Base-by-base conservation (phyloP, 2,113 vertebrate species). In the Corvus cornix region DNA sequence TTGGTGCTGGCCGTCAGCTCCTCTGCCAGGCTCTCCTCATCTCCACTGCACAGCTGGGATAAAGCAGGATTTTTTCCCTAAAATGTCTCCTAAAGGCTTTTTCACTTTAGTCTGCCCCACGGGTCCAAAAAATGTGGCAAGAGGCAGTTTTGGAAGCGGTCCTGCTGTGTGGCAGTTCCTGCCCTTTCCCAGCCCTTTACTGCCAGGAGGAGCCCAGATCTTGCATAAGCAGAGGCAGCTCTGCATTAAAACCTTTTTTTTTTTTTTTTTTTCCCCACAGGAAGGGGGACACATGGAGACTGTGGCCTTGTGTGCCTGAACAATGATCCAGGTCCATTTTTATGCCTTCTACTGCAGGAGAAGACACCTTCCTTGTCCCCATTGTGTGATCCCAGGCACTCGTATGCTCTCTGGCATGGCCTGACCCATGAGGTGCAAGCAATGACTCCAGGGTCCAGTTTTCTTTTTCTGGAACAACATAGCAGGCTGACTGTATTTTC, bases 171-270 rank as follows among this genome's bases (percentile, higher is more conserved):
- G 52, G 41, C n/a, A 35, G 39, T 31, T 43, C 59, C 31, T 69
- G 51, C 52, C 73, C 73, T 89, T 86, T 78, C 69, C 79, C 52
- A 75, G 79, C 59, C 30, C 0, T 67, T 73, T 55, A 39, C 2
- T 0, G 39, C 2, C 0, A 0, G n/a, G 39, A 80, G 62, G 30
- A 77, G n/a, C 43, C 55, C 2, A 3, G 53, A 37, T 19, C 19
- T 87, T 55, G 39, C 6, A 3, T 56, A 81, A 91, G 17, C 5
- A 4, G 64, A 31, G 39, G 21, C 8, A 7, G 16, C 1, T 1
- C 16, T 72, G 30, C 9, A 6, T 56, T 76, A 28, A 51, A 69
- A 37, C 3, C 0, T 3, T 23, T 49, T 31, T 9, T 23, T 49
- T 31, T 9, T 24, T 37, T 22, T 13, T 37, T 37, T 37, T 37